Conservation (phyloP, 2,888 invertebrate species). For the Salpingus planirostris region DNA sequence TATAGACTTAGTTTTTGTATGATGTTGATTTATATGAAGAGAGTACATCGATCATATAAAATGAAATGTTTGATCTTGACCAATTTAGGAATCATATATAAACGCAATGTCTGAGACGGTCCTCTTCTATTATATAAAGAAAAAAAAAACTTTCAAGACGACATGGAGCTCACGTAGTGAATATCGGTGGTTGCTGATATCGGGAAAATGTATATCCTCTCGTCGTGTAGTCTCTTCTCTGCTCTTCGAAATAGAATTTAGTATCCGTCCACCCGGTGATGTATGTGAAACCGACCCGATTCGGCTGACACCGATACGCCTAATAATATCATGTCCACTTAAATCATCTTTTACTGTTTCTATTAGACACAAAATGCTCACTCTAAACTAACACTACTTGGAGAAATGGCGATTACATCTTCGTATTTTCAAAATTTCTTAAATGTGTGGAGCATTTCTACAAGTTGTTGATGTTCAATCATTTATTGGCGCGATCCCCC, state of each 20-base stretch:
- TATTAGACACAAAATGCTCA: too few species aligned
- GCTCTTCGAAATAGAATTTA: conserved; percentile 22
- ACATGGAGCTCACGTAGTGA: conserved; percentile 15
- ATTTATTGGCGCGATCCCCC: too few species aligned
- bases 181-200: conserved; percentile 16
- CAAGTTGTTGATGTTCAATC: too few species aligned
- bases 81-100: conserved; percentile 26
- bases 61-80: conserved; percentile 27
- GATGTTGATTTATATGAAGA: conserved; percentile 27
- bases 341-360: too few species aligned
- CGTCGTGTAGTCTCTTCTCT: conserved; percentile 16
- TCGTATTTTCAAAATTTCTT: too few species aligned
- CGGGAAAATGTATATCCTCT: conserved; percentile 17
- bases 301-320: conserved; percentile 5
- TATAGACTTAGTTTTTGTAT: conserved; percentile 35
- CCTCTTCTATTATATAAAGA: too few species aligned
- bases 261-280: conserved; percentile 38
- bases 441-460: too few species aligned
- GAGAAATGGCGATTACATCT: too few species aligned
- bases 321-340: conserved; percentile 12
- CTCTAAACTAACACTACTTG: too few species aligned
- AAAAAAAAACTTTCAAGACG: too few species aligned
- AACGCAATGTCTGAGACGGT: too few species aligned
- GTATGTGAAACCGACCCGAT: conserved; percentile 7
- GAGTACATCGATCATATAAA: conserved; percentile 25